These are phyloP conservation scores for Myotis davidii DNA, from an alignment of 2,113 vertebrate species.

Conservation along the genomic window DNA sequence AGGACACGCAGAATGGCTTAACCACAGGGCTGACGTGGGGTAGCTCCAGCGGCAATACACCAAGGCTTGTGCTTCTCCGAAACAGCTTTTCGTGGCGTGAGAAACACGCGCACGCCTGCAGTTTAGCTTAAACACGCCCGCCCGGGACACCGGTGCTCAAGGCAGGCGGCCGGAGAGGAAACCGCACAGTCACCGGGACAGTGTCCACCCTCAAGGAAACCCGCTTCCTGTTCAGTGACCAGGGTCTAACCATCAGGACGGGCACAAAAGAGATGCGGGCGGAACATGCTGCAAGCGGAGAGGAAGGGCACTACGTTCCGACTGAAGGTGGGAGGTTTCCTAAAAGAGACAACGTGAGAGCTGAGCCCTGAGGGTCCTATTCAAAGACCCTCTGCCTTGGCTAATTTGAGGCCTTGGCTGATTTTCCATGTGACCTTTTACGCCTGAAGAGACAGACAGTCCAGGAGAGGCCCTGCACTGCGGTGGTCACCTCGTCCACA, in stretches of 20 bases:
- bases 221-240: background rate
- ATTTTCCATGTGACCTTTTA: background rate
- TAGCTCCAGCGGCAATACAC: background rate
- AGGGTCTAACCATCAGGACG: background rate
- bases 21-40: background rate
- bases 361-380: too few species aligned
- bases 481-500: too few species aligned
- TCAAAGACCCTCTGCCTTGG: background rate
- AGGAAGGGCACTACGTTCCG: fast-evolving
- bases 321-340: too few species aligned
- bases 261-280: background rate
- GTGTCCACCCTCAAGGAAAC: background rate
- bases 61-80: background rate
- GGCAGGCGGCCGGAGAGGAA: background rate
- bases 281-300: background rate
- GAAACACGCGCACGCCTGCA: too few species aligned
- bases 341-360: background rate
- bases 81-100: background rate
- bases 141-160: background rate
- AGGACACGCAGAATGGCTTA: background rate
- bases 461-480: fast-evolving
- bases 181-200: background rate
- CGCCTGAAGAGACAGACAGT: background rate
- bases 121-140: background rate
- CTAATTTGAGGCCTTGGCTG: background rate